Evolutionary conservation across 2,113 vertebrate genomes (phyloP), one percentile per base, ranked within the genome.

Genomic region (Cranoglanis bouderius): DNA sequence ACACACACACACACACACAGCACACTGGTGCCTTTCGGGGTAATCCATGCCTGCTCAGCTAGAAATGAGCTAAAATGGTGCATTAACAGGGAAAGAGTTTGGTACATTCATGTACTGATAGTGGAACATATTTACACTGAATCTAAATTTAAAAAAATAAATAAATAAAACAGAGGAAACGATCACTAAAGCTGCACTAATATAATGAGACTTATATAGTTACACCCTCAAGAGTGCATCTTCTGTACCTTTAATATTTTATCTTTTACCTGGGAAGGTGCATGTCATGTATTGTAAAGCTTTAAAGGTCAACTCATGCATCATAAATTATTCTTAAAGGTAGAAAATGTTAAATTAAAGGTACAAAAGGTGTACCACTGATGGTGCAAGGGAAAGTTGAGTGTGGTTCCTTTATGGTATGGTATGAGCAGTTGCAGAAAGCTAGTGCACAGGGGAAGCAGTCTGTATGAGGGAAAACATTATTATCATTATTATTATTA

Each of bases 21-120:
- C 84, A 85, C 61, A 72, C 10, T 32, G 43, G 26, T 32, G 65
- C n/a, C 18, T 83, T 29, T 59, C 43, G 81, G 81, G 55, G 55
- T 43, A 61, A 61, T 43, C 35, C 81, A 14, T 53, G 63, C 84
- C 21, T 53, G 63, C 63, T 85, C 84, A 85, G 63, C 84, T 35
- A 32, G 14, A 32, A 4, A n/a, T n/a, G n/a, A n/a, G n/a, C n/a
- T n/a, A n/a, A n/a, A n/a, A n/a, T n/a, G n/a, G 49, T 65, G 6
- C 43, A 53, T 65, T 40, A n/a, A 67, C 70, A 85, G 77, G 2
- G 9, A 70, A 86, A 82, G 21, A 82, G 19, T 82, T 57, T 6
- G 21, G 5, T 29, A 9, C 53, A 43, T 43, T 83, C 16, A 8
- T 2, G 0, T 51, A 81, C 6, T 53, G 16, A 49, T 16, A 77